A percentile compares a stretch with the other conserved stretches of the same genome.
These are phyloP conservation scores for Drosophila percnosoma DNA, from an alignment of 2,888 invertebrate genomes.

Conservation along the genomic window DNA sequence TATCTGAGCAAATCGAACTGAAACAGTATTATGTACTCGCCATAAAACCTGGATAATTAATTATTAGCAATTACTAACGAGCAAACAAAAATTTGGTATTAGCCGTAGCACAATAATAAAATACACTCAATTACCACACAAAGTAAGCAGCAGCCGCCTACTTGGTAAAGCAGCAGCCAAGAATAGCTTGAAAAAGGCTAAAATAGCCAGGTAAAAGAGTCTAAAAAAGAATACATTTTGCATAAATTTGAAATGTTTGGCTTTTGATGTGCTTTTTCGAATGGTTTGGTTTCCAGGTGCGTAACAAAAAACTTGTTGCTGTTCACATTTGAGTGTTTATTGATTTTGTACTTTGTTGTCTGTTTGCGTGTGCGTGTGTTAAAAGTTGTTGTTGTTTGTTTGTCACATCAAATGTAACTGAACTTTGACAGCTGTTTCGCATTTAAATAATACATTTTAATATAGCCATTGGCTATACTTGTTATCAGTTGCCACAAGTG, in stretches of 20 bases:
- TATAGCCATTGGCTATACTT: not conserved
- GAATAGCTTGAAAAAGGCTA: constrained; percentile 40
- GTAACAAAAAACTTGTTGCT: constrained; percentile 34
- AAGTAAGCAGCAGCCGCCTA: constrained; percentile 17
- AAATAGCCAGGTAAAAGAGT: constrained; percentile 26
- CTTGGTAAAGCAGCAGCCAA: constrained; percentile 9
- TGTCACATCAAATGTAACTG: not conserved
- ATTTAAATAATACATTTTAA: constrained; percentile 6
- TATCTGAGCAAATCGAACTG: constrained; percentile 31
- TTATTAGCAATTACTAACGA: constrained; percentile 2
- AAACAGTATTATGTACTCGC: constrained; percentile 52
- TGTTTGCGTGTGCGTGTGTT: not conserved
- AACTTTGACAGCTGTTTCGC: constrained; percentile 19
- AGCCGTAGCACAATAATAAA: not conserved
- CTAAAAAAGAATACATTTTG: constrained; percentile 30
- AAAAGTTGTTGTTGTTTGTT: not conserved
- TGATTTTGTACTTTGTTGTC: constrained; percentile 15
- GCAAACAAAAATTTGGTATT: not conserved
- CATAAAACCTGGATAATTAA: constrained; percentile 12
- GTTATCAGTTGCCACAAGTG: constrained; percentile 22
- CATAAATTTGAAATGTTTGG: not conserved
- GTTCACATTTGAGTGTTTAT: constrained; percentile 13
- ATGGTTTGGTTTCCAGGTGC: not conserved
- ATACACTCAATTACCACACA: not conserved
- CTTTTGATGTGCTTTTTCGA: not conserved